Base-by-base conservation (phyloP, 2,797 vertebrate species). In the Adrianichthys oophorus region DNA sequence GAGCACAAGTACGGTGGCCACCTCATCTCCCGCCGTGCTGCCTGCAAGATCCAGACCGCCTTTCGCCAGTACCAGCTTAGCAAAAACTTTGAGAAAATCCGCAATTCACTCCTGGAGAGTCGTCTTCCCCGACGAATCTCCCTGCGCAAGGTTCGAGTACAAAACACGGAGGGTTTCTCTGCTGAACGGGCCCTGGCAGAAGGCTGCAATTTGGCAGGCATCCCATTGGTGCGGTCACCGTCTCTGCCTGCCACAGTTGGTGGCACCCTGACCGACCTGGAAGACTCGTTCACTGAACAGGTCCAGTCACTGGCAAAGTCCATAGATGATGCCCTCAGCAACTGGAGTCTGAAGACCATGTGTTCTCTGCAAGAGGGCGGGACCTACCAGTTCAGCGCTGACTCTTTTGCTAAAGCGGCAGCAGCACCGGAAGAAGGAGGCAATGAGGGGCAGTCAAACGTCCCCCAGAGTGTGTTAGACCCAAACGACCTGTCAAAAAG, bases 51-150 rank as follows among this genome's bases (percentile, higher is more conserved):
- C 86, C 98, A 99, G 91, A 98, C 96, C 0, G 97, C 98, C 48
- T 99, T 98, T 92, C 94, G 98, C 83, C 98, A 99, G 90, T 98
- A 99, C 92, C 98, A 99, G 90, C 96, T 99, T 88, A 98, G 96
- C 94, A 98, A 98, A 92, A 99, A 99, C 93, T 99, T 99, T 7
- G 97, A 99, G 87, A 99, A 99, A 89, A 98, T 99, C 77, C 95
- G 98, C 79, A 98, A 98, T 81, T 99, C 97, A 0, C 92, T 99
- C 16, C 91, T 99, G 54, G 97, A 99, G 89, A 98, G 96, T 82
- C 96, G 97, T 58, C 92, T 98, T 62, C 98, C 98, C 0, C 92
- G 96, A 19, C 95, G 98, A 23, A 98, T 99, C 83, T 98, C 97
- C 32, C 87, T 98, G 79, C 93, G 95, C 75, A 97, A 95, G 71